These are phyloP conservation scores for Hylia prasina DNA, from an alignment of 2,113 vertebrate species.

Conservation along the genomic window DNA sequence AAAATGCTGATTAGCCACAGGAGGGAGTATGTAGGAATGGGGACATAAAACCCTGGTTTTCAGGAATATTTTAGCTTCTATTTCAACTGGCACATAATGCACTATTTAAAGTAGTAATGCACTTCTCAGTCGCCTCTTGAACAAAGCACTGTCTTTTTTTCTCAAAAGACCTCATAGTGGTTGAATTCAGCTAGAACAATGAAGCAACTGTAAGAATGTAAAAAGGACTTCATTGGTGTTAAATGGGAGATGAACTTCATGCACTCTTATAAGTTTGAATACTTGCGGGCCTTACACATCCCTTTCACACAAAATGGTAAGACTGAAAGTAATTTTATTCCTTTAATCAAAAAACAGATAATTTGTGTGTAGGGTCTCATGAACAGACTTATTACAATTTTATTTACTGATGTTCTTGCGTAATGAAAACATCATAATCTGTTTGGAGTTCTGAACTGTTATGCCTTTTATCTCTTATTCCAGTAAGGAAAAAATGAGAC, in stretches of 20 bases:
- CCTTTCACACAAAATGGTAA: neutral
- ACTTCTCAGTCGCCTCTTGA: neutral
- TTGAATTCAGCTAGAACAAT: neutral
- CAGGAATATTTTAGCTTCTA: neutral
- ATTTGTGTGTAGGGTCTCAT: neutral
- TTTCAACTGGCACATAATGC: neutral
- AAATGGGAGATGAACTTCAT: neutral
- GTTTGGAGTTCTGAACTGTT: neutral
- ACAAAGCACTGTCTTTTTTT: conserved; percentile 31
- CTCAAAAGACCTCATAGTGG: neutral
- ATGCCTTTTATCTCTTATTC: neutral
- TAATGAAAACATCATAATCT: neutral
- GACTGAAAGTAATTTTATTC: neutral
- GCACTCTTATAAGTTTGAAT: neutral
- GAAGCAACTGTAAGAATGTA: neutral
- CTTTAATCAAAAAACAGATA: neutral
- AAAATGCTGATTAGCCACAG: neutral
- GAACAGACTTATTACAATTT: neutral
- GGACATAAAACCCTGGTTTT: neutral
- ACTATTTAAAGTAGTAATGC: neutral
- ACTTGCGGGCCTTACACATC: neutral
- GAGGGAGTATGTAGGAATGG: neutral
- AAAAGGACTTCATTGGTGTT: neutral
- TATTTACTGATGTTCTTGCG: neutral
- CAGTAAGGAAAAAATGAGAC: neutral